Evolutionary conservation across 2,797 vertebrate species (phyloP).

Genomic region (Enteromius argenteus): DNA sequence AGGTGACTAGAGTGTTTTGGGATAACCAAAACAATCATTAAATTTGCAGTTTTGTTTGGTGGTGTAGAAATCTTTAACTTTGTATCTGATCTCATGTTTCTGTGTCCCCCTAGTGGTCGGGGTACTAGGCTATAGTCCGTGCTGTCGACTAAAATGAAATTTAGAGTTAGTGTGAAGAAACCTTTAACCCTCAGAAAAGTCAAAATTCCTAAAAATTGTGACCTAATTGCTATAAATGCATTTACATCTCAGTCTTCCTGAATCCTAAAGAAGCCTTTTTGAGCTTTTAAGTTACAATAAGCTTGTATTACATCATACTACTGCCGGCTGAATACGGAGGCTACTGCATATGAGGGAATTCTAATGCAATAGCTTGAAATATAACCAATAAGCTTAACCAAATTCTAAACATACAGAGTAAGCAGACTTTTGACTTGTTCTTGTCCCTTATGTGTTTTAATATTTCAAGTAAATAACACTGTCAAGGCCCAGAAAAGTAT

Average conservation of each 20-base stretch:
- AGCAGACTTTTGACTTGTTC: background rate
- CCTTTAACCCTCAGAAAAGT: background rate
- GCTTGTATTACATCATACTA: slow-evolving; percentile 26
- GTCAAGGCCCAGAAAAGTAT: too few species aligned
- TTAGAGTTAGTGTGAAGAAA: background rate
- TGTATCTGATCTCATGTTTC: background rate
- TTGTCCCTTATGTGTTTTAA: background rate
- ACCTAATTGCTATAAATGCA: slow-evolving; percentile 22
- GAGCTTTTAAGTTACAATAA: slow-evolving; percentile 22
- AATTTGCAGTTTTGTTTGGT: background rate
- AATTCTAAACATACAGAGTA: slow-evolving; percentile 15
- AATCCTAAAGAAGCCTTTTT: slow-evolving; percentile 5
- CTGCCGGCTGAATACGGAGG: background rate
- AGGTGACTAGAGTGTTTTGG: background rate
- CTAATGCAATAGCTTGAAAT: slow-evolving; percentile 43
- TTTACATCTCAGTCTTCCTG: slow-evolving; percentile 21
- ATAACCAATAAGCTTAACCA: slow-evolving; percentile 24
- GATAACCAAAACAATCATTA: background rate
- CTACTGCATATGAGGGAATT: background rate
- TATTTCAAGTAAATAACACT: background rate
- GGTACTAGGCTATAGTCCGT: background rate
- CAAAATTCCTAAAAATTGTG: background rate
- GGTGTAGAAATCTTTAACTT: background rate
- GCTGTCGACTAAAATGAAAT: background rate
- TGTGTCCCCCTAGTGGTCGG: background rate